These are phyloP conservation scores for Lateolabrax maculatus DNA, from an alignment of 2,797 vertebrate species.

Conservation along the genomic window DNA sequence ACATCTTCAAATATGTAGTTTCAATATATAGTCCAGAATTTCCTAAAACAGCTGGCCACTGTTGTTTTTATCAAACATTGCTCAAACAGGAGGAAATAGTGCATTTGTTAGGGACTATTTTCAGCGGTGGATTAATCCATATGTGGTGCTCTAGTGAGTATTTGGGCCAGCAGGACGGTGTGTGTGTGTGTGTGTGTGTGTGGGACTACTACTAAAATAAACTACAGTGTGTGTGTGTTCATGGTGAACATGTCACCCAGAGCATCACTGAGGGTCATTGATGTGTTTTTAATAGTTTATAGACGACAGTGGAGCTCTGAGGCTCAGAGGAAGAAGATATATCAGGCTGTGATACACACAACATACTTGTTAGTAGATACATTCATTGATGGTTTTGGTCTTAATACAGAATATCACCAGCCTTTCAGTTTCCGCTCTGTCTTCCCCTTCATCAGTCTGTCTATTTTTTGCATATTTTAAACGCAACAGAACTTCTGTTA, in stretches of 20 bases:
- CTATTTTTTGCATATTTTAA: slow-evolving; percentile 21
- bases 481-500: slow-evolving; percentile 14
- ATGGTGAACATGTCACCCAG: not conserved
- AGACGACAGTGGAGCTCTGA: not conserved
- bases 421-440: not conserved
- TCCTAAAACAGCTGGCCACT: not conserved
- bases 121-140: not conserved
- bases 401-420: not conserved
- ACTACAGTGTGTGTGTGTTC: not conserved
- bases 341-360: not conserved
- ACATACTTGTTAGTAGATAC: not conserved
- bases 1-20: not conserved
- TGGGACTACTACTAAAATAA: not conserved
- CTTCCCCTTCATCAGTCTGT: not conserved
- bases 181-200: slow-evolving; percentile 5
- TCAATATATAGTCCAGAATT: not conserved
- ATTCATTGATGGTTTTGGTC: not conserved
- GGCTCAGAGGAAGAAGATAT: not conserved
- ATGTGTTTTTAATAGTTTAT: not conserved
- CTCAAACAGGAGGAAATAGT: not conserved
- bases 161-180: not conserved
- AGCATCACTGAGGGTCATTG: not conserved
- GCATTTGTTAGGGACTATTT: slow-evolving; percentile 8
- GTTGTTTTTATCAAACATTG: not conserved
- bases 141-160: not conserved